Conservation (phyloP, 1,140 invertebrate genomes). For the Diabrotica undecimpunctata region DNA sequence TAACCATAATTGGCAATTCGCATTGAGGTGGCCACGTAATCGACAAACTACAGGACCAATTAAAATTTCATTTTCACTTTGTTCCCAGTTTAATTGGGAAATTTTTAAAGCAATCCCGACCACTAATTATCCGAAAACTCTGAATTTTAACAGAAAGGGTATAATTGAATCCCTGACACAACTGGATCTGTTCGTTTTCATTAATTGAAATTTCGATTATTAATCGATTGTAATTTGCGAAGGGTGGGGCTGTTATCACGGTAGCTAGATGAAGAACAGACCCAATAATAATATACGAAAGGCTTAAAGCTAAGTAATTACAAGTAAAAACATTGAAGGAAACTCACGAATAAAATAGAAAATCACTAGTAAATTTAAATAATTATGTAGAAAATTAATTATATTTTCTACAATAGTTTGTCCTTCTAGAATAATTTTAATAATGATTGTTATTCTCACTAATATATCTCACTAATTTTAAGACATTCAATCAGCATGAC, state of each 20-base stretch:
- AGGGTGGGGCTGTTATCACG: neutral
- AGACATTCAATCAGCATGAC: too few relatives aligned
- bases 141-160: neutral
- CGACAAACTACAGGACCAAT: neutral
- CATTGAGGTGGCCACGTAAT: neutral
- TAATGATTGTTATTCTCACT: too few relatives aligned
- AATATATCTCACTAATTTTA: too few relatives aligned
- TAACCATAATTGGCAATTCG: neutral
- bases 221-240: neutral
- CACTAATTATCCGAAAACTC: neutral
- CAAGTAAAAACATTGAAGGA: too few relatives aligned
- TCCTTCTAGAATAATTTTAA: too few relatives aligned
- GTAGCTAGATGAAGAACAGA: too few relatives aligned
- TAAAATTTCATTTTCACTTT: neutral
- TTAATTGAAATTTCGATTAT: neutral
- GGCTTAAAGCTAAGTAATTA: too few relatives aligned
- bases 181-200: neutral
- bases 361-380: too few relatives aligned
- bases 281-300: too few relatives aligned
- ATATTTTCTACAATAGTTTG: too few relatives aligned
- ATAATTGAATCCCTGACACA: neutral
- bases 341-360: too few relatives aligned
- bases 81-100: neutral
- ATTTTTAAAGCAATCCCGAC: slow-evolving; percentile 2
- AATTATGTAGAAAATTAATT: too few relatives aligned